Evolutionary conservation across 2,797 vertebrate species (phyloP), one percentile per base, ranked within the genome.

Genomic region (Adrianichthys oophorus): DNA sequence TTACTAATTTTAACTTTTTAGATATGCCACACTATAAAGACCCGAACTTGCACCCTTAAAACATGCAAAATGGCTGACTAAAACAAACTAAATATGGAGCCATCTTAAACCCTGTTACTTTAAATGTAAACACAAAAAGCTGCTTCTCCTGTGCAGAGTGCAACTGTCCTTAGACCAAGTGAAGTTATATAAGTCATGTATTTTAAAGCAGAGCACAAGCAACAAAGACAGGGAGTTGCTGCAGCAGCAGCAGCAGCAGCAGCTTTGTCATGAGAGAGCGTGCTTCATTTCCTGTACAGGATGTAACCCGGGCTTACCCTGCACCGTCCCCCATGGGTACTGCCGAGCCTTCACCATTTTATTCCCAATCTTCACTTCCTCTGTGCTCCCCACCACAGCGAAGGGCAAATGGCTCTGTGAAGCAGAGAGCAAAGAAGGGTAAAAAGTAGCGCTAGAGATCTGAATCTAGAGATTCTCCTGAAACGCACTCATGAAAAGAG

Each of bases 271-370:
- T 61, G 54, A 67, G 48, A 52, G 62, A 58, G 58, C 59, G 18
- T 4, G 21, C 60, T 62, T 84, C 76, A 77, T 90, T 89, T 90
- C 86, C 85, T 86, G 69, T 66, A 32, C 53, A 82, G 80, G 70
- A 85, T 69, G 66, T 85, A 85, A 82, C 64, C 63, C 41, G 0
- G 48, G 61, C 94, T 95, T 85, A 97, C 96, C 96, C 90, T 97
- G 98, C 66, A 99, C 98, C 0, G 94, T 99, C 70, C 98, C 98
- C 98, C 97, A 99, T 21, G 98, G 98, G 76, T 99, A 99, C 90
- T 99, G 97, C 43, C 98, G 94, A 1, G 95, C 96, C 84, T 95
- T 97, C 93, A 98, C 95, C 96, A 98, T 98, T 93, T 98, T 98
- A 90, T 98, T 98, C 75, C 97, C 98, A 65, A 99, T 95, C 93